Evolutionary conservation across 2,113 vertebrate genomes (phyloP).

Genomic region (Baryphthengus martii): DNA sequence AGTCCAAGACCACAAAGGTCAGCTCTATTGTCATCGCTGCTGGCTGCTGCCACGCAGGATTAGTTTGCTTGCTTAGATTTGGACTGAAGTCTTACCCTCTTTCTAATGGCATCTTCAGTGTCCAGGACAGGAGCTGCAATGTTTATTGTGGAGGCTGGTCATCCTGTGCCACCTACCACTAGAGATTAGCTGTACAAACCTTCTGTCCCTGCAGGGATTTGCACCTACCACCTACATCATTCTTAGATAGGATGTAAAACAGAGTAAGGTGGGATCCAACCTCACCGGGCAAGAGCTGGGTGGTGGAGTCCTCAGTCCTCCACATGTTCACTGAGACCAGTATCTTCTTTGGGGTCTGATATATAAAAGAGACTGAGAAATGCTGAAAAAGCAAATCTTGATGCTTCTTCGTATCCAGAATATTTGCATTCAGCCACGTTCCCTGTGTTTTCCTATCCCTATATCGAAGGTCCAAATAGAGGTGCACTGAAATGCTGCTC

Average conservation of each 20-base stretch:
- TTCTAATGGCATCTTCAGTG: not conserved
- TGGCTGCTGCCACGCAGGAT: not conserved
- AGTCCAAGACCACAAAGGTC: not conserved
- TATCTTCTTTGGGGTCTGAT: not conserved
- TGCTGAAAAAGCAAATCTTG: not conserved
- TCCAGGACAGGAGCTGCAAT: not conserved
- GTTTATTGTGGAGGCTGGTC: not conserved
- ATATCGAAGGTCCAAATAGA: accelerated
- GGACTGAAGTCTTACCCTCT: not conserved
- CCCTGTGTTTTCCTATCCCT: not conserved
- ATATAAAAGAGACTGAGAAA: not conserved
- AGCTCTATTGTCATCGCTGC: not conserved
- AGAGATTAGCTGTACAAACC: not conserved
- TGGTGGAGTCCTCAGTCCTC: not conserved
- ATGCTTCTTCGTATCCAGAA: not conserved
- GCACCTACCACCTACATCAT: too few species aligned
- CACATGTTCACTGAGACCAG: too few species aligned
- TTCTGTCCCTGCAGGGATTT: not conserved
- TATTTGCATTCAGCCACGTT: not conserved
- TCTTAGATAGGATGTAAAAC: not conserved
- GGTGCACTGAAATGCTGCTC: not conserved
- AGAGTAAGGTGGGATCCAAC: not conserved
- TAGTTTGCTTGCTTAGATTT: not conserved
- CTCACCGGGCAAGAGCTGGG: not conserved
- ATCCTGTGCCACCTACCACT: not conserved